A percentile compares a stretch with the other conserved stretches of the same genome.
These are phyloP conservation scores for Panthera leo DNA, from an alignment of 2,113 vertebrate species.

Conservation along the genomic window DNA sequence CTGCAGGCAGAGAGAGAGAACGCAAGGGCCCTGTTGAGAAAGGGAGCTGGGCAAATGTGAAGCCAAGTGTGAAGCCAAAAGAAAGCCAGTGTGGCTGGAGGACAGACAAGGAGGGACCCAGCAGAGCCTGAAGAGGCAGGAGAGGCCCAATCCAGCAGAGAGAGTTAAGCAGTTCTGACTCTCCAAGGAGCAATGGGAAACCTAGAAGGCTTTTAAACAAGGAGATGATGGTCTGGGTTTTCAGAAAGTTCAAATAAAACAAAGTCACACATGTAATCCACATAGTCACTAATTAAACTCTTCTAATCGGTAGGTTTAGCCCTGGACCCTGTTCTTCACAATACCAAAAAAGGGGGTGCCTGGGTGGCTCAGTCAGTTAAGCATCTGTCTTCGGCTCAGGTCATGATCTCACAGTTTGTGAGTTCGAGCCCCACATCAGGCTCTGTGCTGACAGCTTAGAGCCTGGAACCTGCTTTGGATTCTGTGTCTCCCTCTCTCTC, in stretches of 20 bases:
- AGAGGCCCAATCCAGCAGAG: neutral
- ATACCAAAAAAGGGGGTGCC: neutral
- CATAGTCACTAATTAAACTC: neutral
- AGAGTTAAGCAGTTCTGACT: neutral
- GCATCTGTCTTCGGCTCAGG: too few relatives aligned
- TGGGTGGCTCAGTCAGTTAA: too few relatives aligned
- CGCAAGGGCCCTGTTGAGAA: neutral
- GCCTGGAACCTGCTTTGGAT: too few relatives aligned
- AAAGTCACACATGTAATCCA: neutral
- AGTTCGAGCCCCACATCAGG: too few relatives aligned
- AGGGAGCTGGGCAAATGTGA: neutral
- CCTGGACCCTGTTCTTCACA: neutral
- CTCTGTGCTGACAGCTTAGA: too few relatives aligned
- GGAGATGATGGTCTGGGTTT: neutral
- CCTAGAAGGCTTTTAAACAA: neutral
- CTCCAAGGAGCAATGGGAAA: neutral
- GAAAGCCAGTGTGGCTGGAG: neutral
- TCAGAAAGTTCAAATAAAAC: neutral
- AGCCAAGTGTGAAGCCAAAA: neutral
- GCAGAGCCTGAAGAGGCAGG: neutral
- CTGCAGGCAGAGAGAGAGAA: neutral
- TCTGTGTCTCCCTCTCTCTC: too few relatives aligned
- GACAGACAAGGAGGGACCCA: neutral
- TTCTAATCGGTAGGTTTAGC: neutral
- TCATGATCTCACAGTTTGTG: too few relatives aligned